Percentiles rank a stretch among this genome's conserved stretches.
Evolutionary conservation across 2,888 invertebrate genomes (phyloP).

Genomic region (Thymelicus acteon): DNA sequence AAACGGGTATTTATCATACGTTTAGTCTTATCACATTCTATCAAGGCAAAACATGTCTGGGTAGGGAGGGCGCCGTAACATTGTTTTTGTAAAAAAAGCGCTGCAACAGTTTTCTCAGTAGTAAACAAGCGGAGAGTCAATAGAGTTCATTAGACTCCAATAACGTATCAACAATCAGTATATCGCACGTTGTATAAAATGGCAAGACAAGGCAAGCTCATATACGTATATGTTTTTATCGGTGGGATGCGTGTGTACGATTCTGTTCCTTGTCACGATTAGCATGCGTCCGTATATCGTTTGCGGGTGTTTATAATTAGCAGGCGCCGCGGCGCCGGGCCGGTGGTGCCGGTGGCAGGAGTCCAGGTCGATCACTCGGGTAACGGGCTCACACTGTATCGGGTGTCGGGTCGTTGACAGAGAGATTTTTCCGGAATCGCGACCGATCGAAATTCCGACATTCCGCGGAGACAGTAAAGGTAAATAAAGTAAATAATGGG

Average conservation of each 20-base stretch:
- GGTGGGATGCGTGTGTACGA: constrained; percentile 52
- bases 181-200: constrained; percentile 56
- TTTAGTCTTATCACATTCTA: constrained; percentile 33
- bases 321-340: constrained; percentile 68
- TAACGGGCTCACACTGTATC: constrained; percentile 77
- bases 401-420: constrained; percentile 79
- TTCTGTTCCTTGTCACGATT: constrained; percentile 63
- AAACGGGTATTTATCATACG: constrained; percentile 35
- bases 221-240: constrained; percentile 36
- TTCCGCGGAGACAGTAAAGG: constrained; percentile 45
- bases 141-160: constrained; percentile 23
- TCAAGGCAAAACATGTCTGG: constrained; percentile 22
- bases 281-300: constrained; percentile 66
- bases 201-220: constrained; percentile 50
- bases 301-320: constrained; percentile 71
- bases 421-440: constrained; percentile 67
- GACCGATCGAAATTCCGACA: constrained; percentile 60
- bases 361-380: constrained; percentile 82
- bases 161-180: constrained; percentile 54
- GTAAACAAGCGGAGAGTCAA: constrained; percentile 6
- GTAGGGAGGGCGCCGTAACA: constrained; percentile 11
- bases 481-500: constrained; percentile 24
- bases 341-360: constrained; percentile 78
- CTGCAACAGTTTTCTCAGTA: background rate
- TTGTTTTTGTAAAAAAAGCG: constrained; percentile 17